These are phyloP conservation scores for Aphelinus atriplicis DNA, from an alignment of 1,140 invertebrate species.

Conservation along the genomic window DNA sequence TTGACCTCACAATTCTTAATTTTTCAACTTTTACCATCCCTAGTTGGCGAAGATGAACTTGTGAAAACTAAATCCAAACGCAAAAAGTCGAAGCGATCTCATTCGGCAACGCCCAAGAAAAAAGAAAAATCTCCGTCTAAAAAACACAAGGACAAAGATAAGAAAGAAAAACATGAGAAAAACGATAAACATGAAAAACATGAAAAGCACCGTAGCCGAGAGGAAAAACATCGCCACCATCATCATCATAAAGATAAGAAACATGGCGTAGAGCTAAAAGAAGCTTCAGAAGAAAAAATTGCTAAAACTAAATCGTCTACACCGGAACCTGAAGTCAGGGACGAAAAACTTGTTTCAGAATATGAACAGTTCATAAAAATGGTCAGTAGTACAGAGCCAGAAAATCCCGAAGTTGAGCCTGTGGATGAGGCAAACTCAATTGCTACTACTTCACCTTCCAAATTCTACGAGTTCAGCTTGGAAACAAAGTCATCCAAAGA, in stretches of 20 bases:
- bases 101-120: slow-evolving; percentile 22
- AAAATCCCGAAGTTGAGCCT: background rate
- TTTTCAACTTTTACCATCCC: too few species aligned
- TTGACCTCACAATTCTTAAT: too few species aligned
- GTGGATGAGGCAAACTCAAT: slow-evolving; percentile 4
- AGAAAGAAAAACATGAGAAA: slow-evolving; percentile 9
- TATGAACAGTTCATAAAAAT: slow-evolving; percentile 66
- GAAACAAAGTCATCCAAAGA: slow-evolving; percentile 50
- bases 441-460: slow-evolving; percentile 14
- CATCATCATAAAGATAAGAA: slow-evolving; percentile 32
- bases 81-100: background rate
- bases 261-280: background rate
- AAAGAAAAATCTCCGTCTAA: slow-evolving; percentile 21
- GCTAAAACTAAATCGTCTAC: slow-evolving; percentile 13
- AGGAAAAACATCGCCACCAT: slow-evolving; percentile 33
- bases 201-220: slow-evolving; percentile 31
- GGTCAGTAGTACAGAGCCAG: slow-evolving; percentile 43
- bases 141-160: slow-evolving; percentile 12
- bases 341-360: slow-evolving; percentile 61
- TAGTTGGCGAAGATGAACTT: too few species aligned
- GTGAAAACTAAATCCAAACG: slow-evolving; percentile 17
- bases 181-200: background rate
- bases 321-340: slow-evolving; percentile 31
- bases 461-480: slow-evolving; percentile 52
- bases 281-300: slow-evolving; percentile 21